Evolutionary conservation across 2,113 vertebrate genomes (phyloP).

Genomic region (Eurypyga helias): DNA sequence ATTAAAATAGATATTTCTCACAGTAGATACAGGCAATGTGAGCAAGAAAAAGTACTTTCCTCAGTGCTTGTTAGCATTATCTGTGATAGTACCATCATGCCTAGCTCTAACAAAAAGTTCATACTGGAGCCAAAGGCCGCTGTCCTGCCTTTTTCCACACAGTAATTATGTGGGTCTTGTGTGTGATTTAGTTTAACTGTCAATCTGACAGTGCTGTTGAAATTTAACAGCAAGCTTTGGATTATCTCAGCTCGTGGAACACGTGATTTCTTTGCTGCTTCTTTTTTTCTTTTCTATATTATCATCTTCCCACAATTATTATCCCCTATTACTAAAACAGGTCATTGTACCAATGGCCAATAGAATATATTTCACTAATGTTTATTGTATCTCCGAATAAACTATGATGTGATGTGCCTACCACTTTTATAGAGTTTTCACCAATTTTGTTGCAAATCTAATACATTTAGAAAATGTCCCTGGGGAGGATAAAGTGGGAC

Average conservation of each 20-base stretch:
- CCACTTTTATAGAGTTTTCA: not conserved
- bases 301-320: not conserved
- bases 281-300: not conserved
- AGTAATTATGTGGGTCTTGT: not conserved
- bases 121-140: not conserved
- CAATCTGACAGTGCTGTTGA: conserved; percentile 32
- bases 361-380: not conserved
- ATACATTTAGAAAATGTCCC: not conserved
- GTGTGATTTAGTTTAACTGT: conserved; percentile 24
- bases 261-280: conserved; percentile 36
- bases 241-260: not conserved
- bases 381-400: not conserved
- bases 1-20: conserved; percentile 39
- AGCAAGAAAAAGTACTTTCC: conserved; percentile 4
- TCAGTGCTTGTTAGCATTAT: conserved; percentile 8
- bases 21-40: not conserved
- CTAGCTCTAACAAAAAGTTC: not conserved
- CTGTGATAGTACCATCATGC: not conserved
- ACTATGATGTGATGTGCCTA: not conserved
- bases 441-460: not conserved
- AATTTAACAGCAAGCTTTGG: conserved; percentile 33
- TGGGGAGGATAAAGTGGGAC: not conserved
- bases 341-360: not conserved
- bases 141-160: not conserved
- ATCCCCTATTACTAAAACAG: not conserved